A percentile compares a stretch with the other conserved stretches of the same genome.
Evolutionary conservation across 2,797 vertebrate genomes (phyloP).

Genomic region (Macropodus opercularis): DNA sequence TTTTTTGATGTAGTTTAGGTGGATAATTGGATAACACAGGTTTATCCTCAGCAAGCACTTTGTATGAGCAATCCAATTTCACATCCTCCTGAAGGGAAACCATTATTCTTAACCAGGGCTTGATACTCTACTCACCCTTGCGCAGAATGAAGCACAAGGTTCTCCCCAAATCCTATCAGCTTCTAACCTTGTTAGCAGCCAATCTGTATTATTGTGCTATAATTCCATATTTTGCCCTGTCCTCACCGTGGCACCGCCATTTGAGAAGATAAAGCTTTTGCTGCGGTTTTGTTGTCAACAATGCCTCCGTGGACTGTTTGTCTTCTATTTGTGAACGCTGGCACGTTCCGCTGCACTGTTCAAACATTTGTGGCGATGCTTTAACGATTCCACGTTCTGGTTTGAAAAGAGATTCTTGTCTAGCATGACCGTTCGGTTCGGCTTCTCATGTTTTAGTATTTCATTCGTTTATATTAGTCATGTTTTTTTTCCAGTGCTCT

Average conservation of each 20-base stretch:
- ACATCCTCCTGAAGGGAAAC: conserved; percentile 86
- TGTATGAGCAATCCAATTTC: conserved; percentile 90
- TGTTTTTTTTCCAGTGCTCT: background rate
- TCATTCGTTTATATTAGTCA: background rate
- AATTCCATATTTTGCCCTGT: conserved; percentile 83
- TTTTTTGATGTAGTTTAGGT: conserved; percentile 83
- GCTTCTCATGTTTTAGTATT: too few species aligned
- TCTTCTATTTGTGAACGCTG: conserved; percentile 67
- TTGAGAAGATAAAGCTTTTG: conserved; percentile 72
- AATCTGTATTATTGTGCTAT: conserved; percentile 87
- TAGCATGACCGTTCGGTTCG: background rate
- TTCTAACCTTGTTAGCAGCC: conserved; percentile 85
- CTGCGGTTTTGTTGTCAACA: conserved; percentile 73
- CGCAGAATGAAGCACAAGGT: conserved; percentile 80
- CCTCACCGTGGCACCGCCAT: conserved; percentile 78
- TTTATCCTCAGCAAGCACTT: conserved; percentile 87
- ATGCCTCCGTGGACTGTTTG: conserved; percentile 70
- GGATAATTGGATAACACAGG: conserved; percentile 89
- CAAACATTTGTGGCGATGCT: conserved; percentile 49
- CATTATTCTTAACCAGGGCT: conserved; percentile 86
- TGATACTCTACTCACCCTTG: conserved; percentile 83
- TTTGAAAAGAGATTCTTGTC: background rate
- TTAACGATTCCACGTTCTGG: conserved; percentile 42
- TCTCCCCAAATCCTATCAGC: conserved; percentile 84
- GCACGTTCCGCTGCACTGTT: conserved; percentile 59